Evolutionary conservation across 2,113 vertebrate species (phyloP).

Genomic region (Papio anubis): DNA sequence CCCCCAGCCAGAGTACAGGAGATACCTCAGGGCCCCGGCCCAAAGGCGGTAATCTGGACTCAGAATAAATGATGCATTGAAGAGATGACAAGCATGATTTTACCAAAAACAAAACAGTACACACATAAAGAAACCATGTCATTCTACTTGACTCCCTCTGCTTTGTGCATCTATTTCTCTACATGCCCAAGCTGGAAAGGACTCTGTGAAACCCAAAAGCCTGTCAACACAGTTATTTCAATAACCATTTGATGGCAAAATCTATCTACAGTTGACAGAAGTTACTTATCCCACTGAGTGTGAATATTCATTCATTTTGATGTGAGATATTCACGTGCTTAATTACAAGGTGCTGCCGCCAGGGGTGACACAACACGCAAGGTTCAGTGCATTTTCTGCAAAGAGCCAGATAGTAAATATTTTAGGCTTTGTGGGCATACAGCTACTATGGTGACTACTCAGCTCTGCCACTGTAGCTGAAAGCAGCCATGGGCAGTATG

Average conservation of each 20-base stretch:
- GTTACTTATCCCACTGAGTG: neutral
- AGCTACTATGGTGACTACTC: neutral
- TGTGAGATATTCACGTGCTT: neutral
- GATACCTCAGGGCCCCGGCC: neutral
- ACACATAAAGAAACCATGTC: neutral
- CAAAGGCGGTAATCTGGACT: neutral
- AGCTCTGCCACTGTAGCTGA: neutral
- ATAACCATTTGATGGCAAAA: neutral
- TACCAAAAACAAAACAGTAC: fast-evolving
- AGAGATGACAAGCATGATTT: neutral
- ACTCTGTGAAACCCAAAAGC: neutral
- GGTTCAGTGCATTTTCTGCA: neutral
- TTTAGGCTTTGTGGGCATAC: neutral
- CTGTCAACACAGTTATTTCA: neutral
- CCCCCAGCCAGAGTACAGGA: neutral
- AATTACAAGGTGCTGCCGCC: neutral
- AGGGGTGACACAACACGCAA: no score
- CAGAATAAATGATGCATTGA: neutral
- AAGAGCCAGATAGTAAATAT: neutral
- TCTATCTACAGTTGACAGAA: neutral
- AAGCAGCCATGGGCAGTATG: neutral
- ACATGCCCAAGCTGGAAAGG: neutral
- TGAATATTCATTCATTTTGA: neutral
- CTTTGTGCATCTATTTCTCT: neutral
- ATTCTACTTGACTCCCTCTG: neutral